Evolutionary conservation across 1,140 invertebrate genomes (phyloP).

Genomic region (Diorhabda carinulata): DNA sequence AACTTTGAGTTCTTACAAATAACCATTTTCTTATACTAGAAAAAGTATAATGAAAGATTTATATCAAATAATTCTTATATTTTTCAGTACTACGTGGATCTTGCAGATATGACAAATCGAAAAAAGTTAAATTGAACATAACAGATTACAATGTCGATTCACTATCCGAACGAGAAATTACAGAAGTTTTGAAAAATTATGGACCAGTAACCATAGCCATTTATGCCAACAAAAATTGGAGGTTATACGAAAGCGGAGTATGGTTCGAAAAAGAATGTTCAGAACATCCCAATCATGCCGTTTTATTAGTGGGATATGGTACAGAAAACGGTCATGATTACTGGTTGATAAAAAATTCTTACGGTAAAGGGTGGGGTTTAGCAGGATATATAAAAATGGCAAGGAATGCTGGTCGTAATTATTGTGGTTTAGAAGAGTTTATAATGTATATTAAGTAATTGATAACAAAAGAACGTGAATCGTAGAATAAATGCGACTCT

Average conservation of each 20-base stretch:
- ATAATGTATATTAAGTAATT: conserved; percentile 48
- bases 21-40: no score
- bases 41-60: no score
- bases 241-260: conserved; percentile 33
- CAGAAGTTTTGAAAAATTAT: conserved; percentile 76
- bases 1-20: no score
- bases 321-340: conserved; percentile 61
- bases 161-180: conserved; percentile 60
- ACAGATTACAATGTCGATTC: no score
- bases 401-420: conserved; percentile 76
- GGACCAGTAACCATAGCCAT: conserved; percentile 87
- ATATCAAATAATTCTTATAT: no score
- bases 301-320: conserved; percentile 81
- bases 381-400: conserved; percentile 87
- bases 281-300: conserved; percentile 79
- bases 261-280: conserved; percentile 40
- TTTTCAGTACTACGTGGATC: no score
- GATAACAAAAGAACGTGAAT: background rate
- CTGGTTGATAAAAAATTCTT: conserved; percentile 84
- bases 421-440: conserved; percentile 71
- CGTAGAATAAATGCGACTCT: no score
- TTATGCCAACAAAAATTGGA: conserved; percentile 74
- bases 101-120: no score
- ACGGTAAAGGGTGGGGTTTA: conserved; percentile 78
- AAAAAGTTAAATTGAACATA: no score